phyloP scores from a whole-genome alignment of 2,888 invertebrate genomes.

The Serrognathus titanus region DNA sequence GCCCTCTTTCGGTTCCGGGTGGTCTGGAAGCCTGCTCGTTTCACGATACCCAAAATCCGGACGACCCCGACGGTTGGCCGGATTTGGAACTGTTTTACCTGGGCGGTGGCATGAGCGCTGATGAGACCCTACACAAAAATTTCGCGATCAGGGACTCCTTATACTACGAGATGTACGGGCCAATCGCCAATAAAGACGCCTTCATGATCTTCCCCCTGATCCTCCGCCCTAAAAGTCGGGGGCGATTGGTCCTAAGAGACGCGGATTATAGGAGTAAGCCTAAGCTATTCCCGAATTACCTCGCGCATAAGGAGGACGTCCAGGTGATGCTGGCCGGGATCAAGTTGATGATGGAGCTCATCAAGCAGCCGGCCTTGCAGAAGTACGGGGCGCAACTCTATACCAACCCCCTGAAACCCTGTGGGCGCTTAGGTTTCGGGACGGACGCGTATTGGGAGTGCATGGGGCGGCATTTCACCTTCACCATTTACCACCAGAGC shows the following conservation, averaged over 20 bases:
- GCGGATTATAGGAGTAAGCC: constrained; percentile 57
- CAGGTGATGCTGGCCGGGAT: constrained; percentile 64
- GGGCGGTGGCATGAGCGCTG: constrained; percentile 61
- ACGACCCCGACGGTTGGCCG: constrained; percentile 59
- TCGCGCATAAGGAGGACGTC: constrained; percentile 57
- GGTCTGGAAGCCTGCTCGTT: constrained; percentile 67
- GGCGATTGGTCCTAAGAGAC: constrained; percentile 55
- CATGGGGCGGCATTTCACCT: constrained; percentile 62
- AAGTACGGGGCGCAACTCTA: constrained; percentile 59
- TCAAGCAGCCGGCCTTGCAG: constrained; percentile 57
- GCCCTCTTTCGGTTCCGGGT: constrained; percentile 55
- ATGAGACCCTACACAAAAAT: constrained; percentile 46
- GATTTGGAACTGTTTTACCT: constrained; percentile 65
- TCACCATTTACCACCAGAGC: constrained; percentile 68
- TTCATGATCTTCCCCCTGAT: constrained; percentile 55
- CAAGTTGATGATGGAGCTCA: constrained; percentile 56
- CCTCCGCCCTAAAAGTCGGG: constrained; percentile 56
- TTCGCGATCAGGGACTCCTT: constrained; percentile 48
- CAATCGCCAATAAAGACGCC: constrained; percentile 43
- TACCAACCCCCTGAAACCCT: constrained; percentile 59
- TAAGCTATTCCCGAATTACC: constrained; percentile 61
- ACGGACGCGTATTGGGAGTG: constrained; percentile 70
- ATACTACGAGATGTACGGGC: constrained; percentile 40
- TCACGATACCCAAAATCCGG: constrained; percentile 57
- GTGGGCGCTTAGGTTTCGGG: constrained; percentile 56